Conservation (phyloP, 2,888 invertebrate genomes). For the Drosophila tripunctata region DNA sequence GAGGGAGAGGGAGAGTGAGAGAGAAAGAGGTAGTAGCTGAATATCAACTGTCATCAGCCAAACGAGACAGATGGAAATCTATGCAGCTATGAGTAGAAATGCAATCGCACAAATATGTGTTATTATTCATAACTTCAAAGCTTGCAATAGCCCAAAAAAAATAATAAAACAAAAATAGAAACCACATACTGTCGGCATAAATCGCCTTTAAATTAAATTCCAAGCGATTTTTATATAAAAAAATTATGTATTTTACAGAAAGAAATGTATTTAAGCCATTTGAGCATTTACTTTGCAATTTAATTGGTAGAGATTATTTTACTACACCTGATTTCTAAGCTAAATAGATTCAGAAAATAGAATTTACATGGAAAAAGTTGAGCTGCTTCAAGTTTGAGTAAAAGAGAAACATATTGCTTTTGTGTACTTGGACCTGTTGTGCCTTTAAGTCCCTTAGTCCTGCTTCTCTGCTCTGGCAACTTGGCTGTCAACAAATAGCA, state of each 20-base stretch:
- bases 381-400: neutral
- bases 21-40: neutral
- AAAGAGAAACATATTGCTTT: constrained; percentile 4
- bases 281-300: too few relatives aligned
- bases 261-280: neutral
- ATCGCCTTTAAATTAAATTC: neutral
- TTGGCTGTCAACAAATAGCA: constrained; percentile 59
- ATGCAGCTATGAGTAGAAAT: neutral
- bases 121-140: constrained; percentile 25
- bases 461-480: constrained; percentile 41
- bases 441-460: constrained; percentile 4
- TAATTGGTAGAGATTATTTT: too few relatives aligned
- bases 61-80: constrained; percentile 11
- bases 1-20: neutral
- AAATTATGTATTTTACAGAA: neutral
- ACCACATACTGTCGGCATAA: neutral
- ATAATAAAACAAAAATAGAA: neutral
- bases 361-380: too few relatives aligned
- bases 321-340: too few relatives aligned
- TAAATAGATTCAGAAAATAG: too few relatives aligned
- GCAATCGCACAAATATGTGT: neutral
- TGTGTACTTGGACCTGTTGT: constrained; percentile 43
- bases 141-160: constrained; percentile 10
- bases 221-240: neutral
- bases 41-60: constrained; percentile 30